Base-by-base conservation (phyloP, 1,140 invertebrate species). In the Cotesia glomerata region DNA sequence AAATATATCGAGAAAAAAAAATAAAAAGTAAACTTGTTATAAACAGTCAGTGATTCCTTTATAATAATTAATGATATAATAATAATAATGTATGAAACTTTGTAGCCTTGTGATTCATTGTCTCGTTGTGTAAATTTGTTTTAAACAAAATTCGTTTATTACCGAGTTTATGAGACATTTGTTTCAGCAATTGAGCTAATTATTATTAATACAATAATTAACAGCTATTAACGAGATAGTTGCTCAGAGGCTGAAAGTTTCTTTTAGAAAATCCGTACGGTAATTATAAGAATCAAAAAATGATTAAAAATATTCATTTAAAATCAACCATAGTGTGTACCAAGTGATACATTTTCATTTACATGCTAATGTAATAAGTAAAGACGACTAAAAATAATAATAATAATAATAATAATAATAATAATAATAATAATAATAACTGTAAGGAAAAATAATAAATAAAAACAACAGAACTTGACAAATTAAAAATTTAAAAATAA, bases 11-110 rank as follows among this genome's bases (percentile, higher is more conserved):
- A 68, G 26, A 35, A 36, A 68, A 26, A 26, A 26, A 26, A 26
- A 26, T 26, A 26, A 26, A 35, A 56, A 79, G 77, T 70, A 77
- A 81, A 81, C 73, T 80, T 79, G 79, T 82, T 82, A 80, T 79
- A 74, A 72, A n/a, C 69, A 75, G 61, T 75, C 72, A 72, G 74
- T 74, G 76, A 77, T 52, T 75, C 71, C 76, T 77, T 75, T 73
- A 73, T 75, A 72, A 74, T 71, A 68, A 62, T 59, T 35, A 58
- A 26, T 26, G 26, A 26, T 2, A 26, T 26, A 26, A 26, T 26
- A 18, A 18, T 18, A 70, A 73, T 16, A 52, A 54, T 49, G 34
- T 45, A 11, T 68, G 64, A 62, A 64, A 68, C 51, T 54, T 72
- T 45, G 51, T 64, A 72, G 73, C 71, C 68, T 73, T 65, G 54